phyloP scores from a whole-genome alignment of 2,888 invertebrate species.

The Acrocyrtus sp. region DNA sequence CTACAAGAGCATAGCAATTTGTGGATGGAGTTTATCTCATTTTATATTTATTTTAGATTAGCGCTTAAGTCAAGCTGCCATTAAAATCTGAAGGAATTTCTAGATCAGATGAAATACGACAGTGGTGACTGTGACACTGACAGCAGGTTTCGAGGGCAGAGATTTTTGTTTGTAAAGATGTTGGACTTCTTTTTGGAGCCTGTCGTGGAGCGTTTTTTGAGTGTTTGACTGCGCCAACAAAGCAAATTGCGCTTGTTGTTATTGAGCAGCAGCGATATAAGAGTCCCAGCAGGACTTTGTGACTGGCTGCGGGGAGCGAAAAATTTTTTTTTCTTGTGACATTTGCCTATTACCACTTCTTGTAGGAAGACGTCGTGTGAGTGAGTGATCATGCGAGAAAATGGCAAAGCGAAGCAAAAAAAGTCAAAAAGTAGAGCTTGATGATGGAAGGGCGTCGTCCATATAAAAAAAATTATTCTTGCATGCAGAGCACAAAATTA shows the following conservation, averaged over 20 bases:
- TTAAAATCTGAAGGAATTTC: conserved; percentile 8
- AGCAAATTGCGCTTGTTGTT: background rate
- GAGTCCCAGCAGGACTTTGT: no score
- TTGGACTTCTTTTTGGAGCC: background rate
- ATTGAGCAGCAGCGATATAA: background rate
- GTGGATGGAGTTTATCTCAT: no score
- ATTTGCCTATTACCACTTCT: no score
- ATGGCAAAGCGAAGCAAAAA: background rate
- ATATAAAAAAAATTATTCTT: no score
- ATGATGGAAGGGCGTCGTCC: conserved; percentile 41
- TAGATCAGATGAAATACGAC: conserved; percentile 28
- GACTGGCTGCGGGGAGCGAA: no score
- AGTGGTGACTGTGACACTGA: conserved; percentile 15
- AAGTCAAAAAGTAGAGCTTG: background rate
- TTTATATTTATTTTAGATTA: no score
- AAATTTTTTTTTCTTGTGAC: no score
- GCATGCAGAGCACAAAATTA: no score
- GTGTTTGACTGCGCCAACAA: background rate
- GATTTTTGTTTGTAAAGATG: background rate
- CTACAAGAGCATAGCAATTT: no score
- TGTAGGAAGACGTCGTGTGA: no score
- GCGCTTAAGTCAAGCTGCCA: no score
- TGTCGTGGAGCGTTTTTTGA: background rate
- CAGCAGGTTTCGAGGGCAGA: conserved; percentile 19
- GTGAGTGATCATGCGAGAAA: conserved; percentile 11